phyloP scores from a whole-genome alignment of 2,113 vertebrate species.

The Turnix velox region DNA sequence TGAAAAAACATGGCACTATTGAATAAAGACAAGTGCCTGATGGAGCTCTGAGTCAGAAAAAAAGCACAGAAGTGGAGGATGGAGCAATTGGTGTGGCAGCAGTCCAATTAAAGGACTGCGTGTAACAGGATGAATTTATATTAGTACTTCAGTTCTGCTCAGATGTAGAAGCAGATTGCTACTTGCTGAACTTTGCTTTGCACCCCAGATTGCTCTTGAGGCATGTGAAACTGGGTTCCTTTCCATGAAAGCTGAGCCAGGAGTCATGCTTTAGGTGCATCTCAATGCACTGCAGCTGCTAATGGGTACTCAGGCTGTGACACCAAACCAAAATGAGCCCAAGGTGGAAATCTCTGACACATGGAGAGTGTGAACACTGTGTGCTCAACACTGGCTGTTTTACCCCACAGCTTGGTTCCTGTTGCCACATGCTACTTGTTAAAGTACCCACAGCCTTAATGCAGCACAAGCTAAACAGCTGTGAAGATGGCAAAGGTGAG shows the following conservation, averaged over 20 bases:
- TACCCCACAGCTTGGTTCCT: background rate
- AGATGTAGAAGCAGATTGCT: background rate
- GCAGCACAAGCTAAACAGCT: background rate
- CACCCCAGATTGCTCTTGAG: background rate
- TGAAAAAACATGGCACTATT: constrained; percentile 2
- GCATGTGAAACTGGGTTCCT: background rate
- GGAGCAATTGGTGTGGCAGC: background rate
- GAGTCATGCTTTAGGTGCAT: background rate
- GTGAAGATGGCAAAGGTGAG: background rate
- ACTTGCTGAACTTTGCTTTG: background rate
- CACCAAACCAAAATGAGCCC: background rate
- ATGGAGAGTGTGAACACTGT: background rate
- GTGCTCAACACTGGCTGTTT: background rate
- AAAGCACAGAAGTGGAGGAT: background rate
- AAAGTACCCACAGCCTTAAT: background rate
- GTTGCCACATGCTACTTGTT: background rate
- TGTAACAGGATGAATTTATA: background rate
- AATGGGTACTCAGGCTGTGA: background rate
- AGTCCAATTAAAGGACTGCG: background rate
- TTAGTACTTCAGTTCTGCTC: background rate
- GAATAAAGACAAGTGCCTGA: background rate
- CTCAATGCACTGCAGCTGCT: background rate
- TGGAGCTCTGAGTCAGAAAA: background rate
- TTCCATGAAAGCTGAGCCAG: background rate
- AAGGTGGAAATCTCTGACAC: background rate